phyloP scores from a whole-genome alignment of 2,113 vertebrate species.

The Ctenodactylus gundi region DNA sequence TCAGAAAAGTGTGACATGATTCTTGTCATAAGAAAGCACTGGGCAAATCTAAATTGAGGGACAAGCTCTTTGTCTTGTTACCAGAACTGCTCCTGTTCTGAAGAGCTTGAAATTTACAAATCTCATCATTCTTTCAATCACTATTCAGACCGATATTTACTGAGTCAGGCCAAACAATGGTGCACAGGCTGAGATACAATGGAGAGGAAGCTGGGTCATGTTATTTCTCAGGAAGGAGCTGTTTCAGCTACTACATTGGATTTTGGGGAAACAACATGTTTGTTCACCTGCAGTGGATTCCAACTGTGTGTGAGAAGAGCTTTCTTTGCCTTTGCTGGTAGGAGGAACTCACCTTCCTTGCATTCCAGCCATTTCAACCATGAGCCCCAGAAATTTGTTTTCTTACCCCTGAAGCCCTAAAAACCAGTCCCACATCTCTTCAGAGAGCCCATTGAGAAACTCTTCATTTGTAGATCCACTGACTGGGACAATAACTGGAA shows the following conservation, averaged over 20 bases:
- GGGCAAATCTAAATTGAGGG: not conserved
- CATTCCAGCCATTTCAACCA: not conserved
- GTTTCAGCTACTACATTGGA: not conserved
- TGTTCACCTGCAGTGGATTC: not conserved
- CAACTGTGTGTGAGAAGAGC: not conserved
- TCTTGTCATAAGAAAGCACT: not conserved
- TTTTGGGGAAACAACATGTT: not conserved
- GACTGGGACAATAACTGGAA: not conserved
- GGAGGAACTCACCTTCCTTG: not conserved
- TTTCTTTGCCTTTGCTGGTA: not conserved
- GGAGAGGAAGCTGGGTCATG: not conserved
- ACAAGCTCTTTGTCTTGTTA: not conserved
- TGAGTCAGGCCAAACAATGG: not conserved
- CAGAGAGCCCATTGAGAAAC: not conserved
- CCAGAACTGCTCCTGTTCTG: not conserved
- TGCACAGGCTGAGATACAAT: not conserved
- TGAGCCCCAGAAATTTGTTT: not conserved
- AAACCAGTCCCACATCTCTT: not conserved
- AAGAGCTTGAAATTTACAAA: not conserved
- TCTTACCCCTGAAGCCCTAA: not conserved
- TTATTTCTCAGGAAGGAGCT: not conserved
- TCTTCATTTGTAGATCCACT: not conserved
- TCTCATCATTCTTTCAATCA: not conserved
- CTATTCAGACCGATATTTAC: not conserved
- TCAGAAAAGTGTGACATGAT: not conserved